phyloP scores from a whole-genome alignment of 1,140 invertebrate species.

The Drosophila sp. region DNA sequence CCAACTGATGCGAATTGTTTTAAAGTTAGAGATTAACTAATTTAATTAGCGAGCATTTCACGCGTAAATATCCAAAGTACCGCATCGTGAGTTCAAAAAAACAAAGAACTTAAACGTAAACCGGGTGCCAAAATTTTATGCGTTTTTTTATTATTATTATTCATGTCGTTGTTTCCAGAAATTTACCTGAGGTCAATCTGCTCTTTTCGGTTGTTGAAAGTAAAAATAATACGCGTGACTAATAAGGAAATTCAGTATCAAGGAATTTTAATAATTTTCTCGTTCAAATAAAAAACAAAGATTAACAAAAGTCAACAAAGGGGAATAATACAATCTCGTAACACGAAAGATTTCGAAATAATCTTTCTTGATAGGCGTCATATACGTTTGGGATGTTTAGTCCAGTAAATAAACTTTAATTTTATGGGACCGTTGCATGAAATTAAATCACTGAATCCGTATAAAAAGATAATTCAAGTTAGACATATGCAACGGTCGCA shows the following conservation, averaged over 20 bases:
- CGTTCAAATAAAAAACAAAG: not conserved
- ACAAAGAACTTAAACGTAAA: not conserved
- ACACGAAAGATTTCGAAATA: not conserved
- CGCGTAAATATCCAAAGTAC: slow-evolving; percentile 6
- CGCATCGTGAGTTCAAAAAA: slow-evolving; percentile 11
- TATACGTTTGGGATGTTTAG: too few relatives aligned
- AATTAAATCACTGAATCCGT: slow-evolving; percentile 34
- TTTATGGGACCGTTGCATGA: slow-evolving; percentile 8
- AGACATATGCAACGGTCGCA: slow-evolving; percentile 9
- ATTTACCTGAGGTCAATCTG: slow-evolving; percentile 11
- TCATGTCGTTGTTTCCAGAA: not conserved
- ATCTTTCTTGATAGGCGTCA: not conserved
- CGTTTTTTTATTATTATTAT: slow-evolving; percentile 3
- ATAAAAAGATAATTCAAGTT: slow-evolving; percentile 21
- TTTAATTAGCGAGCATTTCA: slow-evolving; percentile 11
- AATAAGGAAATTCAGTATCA: slow-evolving; percentile 8
- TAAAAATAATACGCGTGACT: not conserved
- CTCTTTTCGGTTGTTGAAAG: not conserved
- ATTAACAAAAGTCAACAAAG: not conserved
- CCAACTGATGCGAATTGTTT: slow-evolving; percentile 5
- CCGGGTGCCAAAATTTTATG: not conserved
- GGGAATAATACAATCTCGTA: not conserved
- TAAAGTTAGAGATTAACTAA: not conserved
- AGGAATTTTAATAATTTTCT: not conserved
- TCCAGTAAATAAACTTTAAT: slow-evolving; percentile 7